Base-by-base conservation (phyloP, 2,888 invertebrate genomes). In the Plutella xylostella region DNA sequence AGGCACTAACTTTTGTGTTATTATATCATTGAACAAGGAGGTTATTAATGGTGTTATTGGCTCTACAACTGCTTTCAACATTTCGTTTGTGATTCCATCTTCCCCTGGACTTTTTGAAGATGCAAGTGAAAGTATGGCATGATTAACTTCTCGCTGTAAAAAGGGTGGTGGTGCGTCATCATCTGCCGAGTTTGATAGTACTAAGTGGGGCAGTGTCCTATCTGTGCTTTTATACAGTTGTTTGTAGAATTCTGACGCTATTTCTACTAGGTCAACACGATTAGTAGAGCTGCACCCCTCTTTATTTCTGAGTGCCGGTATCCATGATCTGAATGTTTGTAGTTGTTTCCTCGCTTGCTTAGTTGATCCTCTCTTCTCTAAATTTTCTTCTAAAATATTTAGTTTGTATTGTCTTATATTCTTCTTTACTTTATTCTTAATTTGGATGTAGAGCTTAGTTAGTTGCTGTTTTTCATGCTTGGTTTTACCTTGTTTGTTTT, bases 41-140 rank as follows among this genome's bases (percentile, higher is more conserved):
- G 45, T 47, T 15, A 44, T 25, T 18, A 47, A 19, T 2, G 47
- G 45, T 15, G 45, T 45, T 4, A 47, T 19, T 30, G 47, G 47
- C 12, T 45, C 45, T 31, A 33, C 20, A 1, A 47, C 3, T n/a
- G 42, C 35, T 22, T 47, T 45, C 19, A 47, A 14, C 15, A 47
- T 35, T 11, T 47, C 47, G 15, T 47, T 47, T 2, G 42, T 44
- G 12, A 47, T 42, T 6, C 37, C 33, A 14, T 47, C 44, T 21
- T 44, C 35, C 4, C 47, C 47, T 9, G 42, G 45, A 21, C 47
- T 44, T 20, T 47, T 45, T n/a, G 19, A 9, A 4, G 30, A 22
- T 21, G 44, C 45, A 5, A 47, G 22, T 14, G 18, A 37, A 15
- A 21, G 19, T 21, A 47, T 45, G 3, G 31, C n/a, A n/a, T n/a